A percentile compares a stretch with the other conserved stretches of the same genome.
Evolutionary conservation across 2,113 vertebrate species (phyloP).

Genomic region (Colius striatus): DNA sequence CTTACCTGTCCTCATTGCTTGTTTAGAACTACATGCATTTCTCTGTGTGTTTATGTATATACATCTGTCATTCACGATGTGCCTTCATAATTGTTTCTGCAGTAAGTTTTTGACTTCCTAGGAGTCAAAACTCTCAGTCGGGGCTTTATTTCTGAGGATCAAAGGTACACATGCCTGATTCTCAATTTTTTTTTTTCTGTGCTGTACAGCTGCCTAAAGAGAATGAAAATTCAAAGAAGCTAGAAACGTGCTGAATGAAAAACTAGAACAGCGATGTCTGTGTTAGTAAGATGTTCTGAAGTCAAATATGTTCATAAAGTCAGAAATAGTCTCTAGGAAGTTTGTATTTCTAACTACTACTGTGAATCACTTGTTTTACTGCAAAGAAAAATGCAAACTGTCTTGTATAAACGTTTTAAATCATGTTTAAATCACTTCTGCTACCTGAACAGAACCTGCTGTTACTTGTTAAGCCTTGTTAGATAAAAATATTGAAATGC

Average conservation of each 20-base stretch:
- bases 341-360: neutral
- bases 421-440: neutral
- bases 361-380: neutral
- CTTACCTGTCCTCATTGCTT: conserved; percentile 64
- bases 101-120: neutral
- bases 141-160: neutral
- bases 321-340: neutral
- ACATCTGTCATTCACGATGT: neutral
- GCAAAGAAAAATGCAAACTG: neutral
- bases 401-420: neutral
- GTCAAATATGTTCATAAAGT: neutral
- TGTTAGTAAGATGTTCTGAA: neutral
- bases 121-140: neutral
- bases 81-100: neutral
- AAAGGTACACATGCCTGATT: neutral
- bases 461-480: neutral
- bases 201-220: neutral
- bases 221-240: neutral
- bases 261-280: neutral
- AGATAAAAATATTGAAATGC: neutral
- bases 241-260: neutral
- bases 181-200: neutral
- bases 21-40: neutral
- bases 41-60: neutral
- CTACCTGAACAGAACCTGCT: neutral